Evolutionary conservation across 2,888 invertebrate species (phyloP), one percentile per base, ranked within the genome.

Genomic region (Digitonthophagus gazella): DNA sequence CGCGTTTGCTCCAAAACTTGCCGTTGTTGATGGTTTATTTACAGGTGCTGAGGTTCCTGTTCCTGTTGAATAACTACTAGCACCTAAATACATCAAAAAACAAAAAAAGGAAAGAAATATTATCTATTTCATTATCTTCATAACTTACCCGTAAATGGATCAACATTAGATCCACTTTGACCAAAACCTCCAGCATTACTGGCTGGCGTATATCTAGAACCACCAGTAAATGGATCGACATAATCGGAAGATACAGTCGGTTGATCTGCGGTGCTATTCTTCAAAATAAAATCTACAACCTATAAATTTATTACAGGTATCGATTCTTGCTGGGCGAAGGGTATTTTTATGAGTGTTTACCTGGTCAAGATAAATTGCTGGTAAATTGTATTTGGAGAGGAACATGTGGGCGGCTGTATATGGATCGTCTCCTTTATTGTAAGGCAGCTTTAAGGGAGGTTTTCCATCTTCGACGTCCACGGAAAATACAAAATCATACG

Each of bases 401-500:
- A 98, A 98, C 20, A 88, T 85, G 80, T 98, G 95, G 0, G 98
- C 97, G 0, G 92, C 93, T 66, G 88, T 86, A 92, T 96, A 98
- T 0, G 97, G 96, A 83, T 98, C 97, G 74, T 98, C 95, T 15
- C 87, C 89, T 70, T 86, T 87, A 82, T 98, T 97, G 81, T 91
- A 98, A 0, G 97, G 97, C 72, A 98, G 84, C 81, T 98, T 96
- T 15, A 97, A 84, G 0, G 95, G 90, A 0, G 95, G 94, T 64
- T 89, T 89, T 0, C 93, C 95, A 78, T 97, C 97, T 78, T 96
- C 93, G 67, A 98, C 91, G 77, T 97, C 97, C n/a, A 98, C 95
- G 73, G 90, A 92, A 82, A 98, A 98, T 20, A 98, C 97, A 83
- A 89, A 97, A 84, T 98, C 98, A 79, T 97, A 98, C 78, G 95